These are phyloP conservation scores for Telmatherina bonti DNA, from an alignment of 2,797 vertebrate genomes.

Conservation along the genomic window DNA sequence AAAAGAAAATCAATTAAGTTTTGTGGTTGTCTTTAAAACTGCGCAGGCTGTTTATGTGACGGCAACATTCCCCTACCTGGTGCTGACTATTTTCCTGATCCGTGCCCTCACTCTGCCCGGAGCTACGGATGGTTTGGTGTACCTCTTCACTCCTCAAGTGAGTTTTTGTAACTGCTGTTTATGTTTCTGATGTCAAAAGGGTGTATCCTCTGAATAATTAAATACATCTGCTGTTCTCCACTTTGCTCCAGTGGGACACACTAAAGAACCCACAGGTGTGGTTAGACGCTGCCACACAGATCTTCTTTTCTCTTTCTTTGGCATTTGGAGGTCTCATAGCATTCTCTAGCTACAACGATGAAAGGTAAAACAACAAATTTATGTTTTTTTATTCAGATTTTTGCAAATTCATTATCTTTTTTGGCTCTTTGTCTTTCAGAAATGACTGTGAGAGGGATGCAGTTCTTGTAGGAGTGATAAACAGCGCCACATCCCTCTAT, in stretches of 20 bases:
- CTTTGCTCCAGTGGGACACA: constrained; percentile 69
- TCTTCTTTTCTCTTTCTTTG: constrained; percentile 94
- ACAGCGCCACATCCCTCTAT: constrained; percentile 91
- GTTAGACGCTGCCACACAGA: constrained; percentile 94
- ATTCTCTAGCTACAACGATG: constrained; percentile 91
- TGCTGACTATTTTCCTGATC: constrained; percentile 90
- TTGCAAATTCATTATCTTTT: neutral
- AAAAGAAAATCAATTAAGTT: neutral
- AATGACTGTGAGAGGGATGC: constrained; percentile 93
- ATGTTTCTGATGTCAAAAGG: neutral
- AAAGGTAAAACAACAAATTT: constrained; percentile 75
- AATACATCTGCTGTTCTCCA: neutral
- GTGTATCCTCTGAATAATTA: neutral
- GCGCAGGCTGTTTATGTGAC: constrained; percentile 91
- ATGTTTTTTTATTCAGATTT: fast-evolving
- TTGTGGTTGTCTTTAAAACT: neutral
- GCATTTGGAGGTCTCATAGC: constrained; percentile 92
- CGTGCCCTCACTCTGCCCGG: constrained; percentile 89
- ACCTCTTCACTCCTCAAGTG: constrained; percentile 92
- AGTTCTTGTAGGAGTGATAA: constrained; percentile 87
- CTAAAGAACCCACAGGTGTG: constrained; percentile 89
- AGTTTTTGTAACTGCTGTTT: constrained; percentile 59
- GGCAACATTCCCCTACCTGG: constrained; percentile 89
- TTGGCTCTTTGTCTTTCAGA: constrained; percentile 69
- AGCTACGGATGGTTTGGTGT: constrained; percentile 83